Evolutionary conservation across 1,140 invertebrate genomes (phyloP), one percentile per base, ranked within the genome.

Genomic region (Arctopsyche grandis): DNA sequence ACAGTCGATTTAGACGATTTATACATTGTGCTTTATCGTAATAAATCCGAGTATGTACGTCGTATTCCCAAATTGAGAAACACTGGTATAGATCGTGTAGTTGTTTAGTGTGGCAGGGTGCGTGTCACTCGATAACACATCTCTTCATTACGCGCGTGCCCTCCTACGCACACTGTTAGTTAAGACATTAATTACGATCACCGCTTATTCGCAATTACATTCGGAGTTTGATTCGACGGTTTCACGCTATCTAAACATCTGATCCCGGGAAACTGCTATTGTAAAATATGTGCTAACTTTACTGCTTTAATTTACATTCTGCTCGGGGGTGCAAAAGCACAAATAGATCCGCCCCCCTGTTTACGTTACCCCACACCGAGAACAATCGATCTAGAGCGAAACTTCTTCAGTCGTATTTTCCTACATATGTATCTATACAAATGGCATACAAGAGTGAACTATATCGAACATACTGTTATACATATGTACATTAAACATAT

Each of bases 261-360:
- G 48, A 52, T 52, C 22, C 21, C 19, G 38, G 9, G 38, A n/a
- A 70, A 21, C 21, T 26, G 10, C 19, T 21, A 16, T 24, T 74
- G 71, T 74, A 24, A 74, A 74, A 74, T 74, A 74, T 74, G 71
- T 56, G 71, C 71, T 24, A 48, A 74, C 71, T 74, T 74, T 74
- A 74, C 16, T 74, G 71, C 71, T 74, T 74, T 74, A 74, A 74
- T 74, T 56, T 74, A 56, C 44, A 74, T 74, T 74, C 71, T 29
- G 69, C 69, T 43, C 69, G 69, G 14, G 69, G 24, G 1, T 16
- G 69, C n/a, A 70, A 19, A 46, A 73, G 46, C 43, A 38, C 69
- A 73, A 73, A 73, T 48, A 73, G 69, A 73, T 48, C 38, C 21
- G 12, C 9, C 21, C 9, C 10, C 16, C 38, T 5, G 14, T 52